phyloP scores from a whole-genome alignment of 2,797 vertebrate species.

The Halcyon badia region DNA sequence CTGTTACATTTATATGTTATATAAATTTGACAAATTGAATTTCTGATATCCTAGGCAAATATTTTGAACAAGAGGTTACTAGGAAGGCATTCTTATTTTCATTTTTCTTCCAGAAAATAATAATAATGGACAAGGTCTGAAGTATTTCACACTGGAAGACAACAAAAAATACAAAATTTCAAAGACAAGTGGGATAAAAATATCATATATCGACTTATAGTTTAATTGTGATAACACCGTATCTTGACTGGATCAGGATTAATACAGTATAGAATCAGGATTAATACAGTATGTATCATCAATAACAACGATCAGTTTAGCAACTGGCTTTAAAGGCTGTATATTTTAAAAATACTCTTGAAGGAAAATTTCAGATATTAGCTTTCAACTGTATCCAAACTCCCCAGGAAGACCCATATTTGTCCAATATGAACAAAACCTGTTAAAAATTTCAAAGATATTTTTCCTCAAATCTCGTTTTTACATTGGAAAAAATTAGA shows the following conservation, averaged over 20 bases:
- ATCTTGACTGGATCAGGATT: not conserved
- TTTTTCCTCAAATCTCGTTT: not conserved
- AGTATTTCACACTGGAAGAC: not conserved
- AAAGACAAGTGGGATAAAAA: not conserved
- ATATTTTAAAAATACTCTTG: not conserved
- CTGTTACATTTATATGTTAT: not conserved
- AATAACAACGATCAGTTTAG: not conserved
- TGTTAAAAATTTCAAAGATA: not conserved
- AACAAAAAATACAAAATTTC: not conserved
- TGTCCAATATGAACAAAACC: not conserved
- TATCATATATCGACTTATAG: not conserved
- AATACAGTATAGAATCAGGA: not conserved
- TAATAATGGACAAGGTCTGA: not conserved
- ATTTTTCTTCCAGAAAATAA: not conserved
- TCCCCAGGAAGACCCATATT: not conserved
- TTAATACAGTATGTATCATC: not conserved
- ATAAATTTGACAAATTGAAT: not conserved
- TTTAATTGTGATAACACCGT: not conserved
- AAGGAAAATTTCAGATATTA: not conserved
- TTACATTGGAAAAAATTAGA: not conserved
- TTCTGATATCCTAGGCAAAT: not conserved
- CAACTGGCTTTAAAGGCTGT: not conserved
- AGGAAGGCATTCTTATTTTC: not conserved
- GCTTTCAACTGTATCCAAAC: not conserved
- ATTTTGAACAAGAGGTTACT: not conserved